phyloP scores from a whole-genome alignment of 2,113 vertebrate species.

The Heterocephalus glaber region DNA sequence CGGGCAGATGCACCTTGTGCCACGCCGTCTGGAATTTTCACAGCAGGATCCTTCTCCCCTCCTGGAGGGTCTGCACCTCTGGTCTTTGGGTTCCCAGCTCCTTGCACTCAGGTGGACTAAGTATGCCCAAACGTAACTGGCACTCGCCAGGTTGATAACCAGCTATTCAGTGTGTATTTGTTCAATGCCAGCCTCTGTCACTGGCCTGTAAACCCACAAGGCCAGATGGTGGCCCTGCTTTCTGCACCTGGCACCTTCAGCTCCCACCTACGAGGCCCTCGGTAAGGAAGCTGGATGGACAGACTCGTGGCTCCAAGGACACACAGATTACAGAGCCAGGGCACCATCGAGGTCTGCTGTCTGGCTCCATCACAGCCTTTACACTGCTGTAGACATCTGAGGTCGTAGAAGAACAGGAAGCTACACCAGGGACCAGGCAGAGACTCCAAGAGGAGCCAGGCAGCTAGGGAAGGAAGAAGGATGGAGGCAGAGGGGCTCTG shows the following conservation, averaged over 20 bases:
- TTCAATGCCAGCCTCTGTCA: neutral
- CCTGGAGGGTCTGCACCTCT: neutral
- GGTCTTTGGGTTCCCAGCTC: neutral
- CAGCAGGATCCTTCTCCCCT: fast-evolving
- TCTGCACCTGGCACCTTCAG: neutral
- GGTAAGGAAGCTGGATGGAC: neutral
- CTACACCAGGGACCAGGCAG: neutral
- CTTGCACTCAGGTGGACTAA: neutral
- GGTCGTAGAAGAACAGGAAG: neutral
- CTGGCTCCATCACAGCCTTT: neutral
- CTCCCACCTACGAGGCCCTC: neutral
- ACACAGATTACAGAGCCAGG: neutral
- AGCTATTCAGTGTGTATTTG: fast-evolving
- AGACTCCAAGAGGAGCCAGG: neutral
- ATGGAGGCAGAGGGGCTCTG: neutral
- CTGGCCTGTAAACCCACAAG: neutral
- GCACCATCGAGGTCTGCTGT: fast-evolving
- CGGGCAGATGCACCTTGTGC: fast-evolving
- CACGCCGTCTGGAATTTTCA: neutral
- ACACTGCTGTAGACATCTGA: neutral
- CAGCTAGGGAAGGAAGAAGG: too few relatives aligned
- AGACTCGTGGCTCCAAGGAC: fast-evolving
- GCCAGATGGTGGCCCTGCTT: neutral
- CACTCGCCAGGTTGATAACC: fast-evolving
- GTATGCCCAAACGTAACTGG: neutral